Conservation (phyloP, 2,113 vertebrate genomes). For the Porphyrio hochstetteri region DNA sequence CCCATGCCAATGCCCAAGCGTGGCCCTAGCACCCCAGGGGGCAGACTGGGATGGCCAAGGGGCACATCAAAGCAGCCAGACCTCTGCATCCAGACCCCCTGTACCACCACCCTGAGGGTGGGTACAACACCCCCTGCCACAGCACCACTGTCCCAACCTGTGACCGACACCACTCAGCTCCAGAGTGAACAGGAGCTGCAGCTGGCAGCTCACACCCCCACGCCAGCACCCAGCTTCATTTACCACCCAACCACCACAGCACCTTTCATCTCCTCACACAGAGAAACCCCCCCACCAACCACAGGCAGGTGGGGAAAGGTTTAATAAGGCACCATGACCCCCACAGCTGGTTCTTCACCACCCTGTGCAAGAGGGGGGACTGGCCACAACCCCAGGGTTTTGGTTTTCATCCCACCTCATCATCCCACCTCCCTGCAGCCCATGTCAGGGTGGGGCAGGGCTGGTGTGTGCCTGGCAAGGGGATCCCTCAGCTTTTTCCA, state of each 20-base stretch:
- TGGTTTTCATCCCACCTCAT: not conserved
- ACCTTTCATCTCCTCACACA: fast-evolving
- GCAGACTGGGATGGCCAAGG: fast-evolving
- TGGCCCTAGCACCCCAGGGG: not conserved
- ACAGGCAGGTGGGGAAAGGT: not conserved
- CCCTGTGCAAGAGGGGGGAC: not conserved
- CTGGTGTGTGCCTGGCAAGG: fast-evolving
- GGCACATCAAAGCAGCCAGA: fast-evolving
- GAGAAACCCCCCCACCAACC: not conserved
- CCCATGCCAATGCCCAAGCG: fast-evolving
- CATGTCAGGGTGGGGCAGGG: not conserved
- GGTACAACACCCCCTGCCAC: not conserved
- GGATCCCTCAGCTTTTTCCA: not conserved
- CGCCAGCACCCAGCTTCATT: fast-evolving
- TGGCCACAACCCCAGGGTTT: fast-evolving
- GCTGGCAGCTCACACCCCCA: fast-evolving
- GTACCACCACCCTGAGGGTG: fast-evolving
- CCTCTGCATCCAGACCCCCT: not conserved
- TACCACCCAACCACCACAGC: not conserved
- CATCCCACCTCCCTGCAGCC: fast-evolving
- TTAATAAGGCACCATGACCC: fast-evolving
- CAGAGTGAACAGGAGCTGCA: not conserved
- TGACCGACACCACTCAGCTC: not conserved
- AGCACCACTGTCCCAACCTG: fast-evolving
- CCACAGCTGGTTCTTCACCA: not conserved